These are phyloP conservation scores for Furnarius figulus DNA, from an alignment of 2,113 vertebrate species.

Conservation along the genomic window DNA sequence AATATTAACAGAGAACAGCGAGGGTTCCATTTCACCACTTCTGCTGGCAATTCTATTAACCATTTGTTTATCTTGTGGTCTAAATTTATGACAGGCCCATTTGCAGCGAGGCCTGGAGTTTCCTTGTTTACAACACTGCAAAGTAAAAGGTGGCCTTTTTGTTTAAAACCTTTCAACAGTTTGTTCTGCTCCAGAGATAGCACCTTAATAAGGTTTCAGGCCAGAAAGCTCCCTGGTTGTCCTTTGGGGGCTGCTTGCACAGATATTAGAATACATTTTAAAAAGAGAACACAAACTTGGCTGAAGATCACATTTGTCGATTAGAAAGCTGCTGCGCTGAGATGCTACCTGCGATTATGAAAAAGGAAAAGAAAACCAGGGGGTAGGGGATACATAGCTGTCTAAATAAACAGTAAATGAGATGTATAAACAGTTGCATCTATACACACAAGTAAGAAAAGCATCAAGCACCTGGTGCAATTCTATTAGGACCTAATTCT, in stretches of 20 bases:
- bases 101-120: conserved; percentile 64
- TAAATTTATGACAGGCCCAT: conserved; percentile 68
- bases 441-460: conserved; percentile 71
- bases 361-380: conserved; percentile 14
- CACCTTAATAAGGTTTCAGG: conserved; percentile 50
- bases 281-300: conserved; percentile 51
- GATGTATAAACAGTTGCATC: conserved; percentile 71
- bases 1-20: conserved; percentile 8
- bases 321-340: conserved; percentile 40
- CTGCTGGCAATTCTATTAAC: conserved; percentile 41
- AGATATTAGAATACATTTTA: conserved; percentile 13
- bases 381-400: not conserved
- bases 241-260: conserved; percentile 16
- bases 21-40: conserved; percentile 44
- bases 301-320: conserved; percentile 38
- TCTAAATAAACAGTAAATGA: conserved; percentile 67
- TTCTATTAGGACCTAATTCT: conserved; percentile 69
- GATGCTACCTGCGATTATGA: conserved; percentile 47
- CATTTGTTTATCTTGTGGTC: conserved; percentile 59
- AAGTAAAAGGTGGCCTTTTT: conserved; percentile 70
- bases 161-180: conserved; percentile 74
- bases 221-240: conserved; percentile 36
- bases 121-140: conserved; percentile 62
- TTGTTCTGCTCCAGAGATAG: conserved; percentile 66
- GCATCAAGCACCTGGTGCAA: conserved; percentile 67